Conservation (phyloP, 2,888 invertebrate genomes). For the Muschampia plurimacula region DNA sequence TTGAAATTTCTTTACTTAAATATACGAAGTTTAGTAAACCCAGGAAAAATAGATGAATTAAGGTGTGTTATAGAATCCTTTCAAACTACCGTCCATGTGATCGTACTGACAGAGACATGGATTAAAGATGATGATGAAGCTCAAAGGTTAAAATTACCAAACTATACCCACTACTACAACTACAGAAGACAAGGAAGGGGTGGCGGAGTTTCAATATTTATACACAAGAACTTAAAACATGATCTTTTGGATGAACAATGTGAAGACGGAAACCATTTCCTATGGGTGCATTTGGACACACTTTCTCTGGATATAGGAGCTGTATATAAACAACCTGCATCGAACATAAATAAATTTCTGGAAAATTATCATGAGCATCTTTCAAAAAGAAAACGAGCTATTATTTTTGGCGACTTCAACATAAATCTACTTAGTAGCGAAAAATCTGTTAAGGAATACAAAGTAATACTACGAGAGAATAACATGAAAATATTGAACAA, state of each 20-base stretch:
- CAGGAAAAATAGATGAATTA: constrained; percentile 2
- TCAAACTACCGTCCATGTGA: background rate
- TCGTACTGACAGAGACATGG: background rate
- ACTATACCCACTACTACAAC: background rate
- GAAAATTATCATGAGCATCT: constrained; percentile 4
- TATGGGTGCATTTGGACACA: constrained; percentile 33
- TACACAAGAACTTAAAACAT: constrained; percentile 15
- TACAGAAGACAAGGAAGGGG: constrained; percentile 3
- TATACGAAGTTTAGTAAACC: background rate
- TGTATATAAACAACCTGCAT: background rate
- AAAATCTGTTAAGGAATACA: constrained; percentile 25
- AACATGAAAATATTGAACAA: constrained; percentile 39
- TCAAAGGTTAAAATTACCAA: background rate
- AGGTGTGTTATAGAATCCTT: background rate
- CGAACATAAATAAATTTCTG: background rate
- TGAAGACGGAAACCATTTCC: constrained; percentile 26
- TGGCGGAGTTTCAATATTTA: background rate
- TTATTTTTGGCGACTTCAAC: constrained; percentile 34
- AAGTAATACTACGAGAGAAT: constrained; percentile 25
- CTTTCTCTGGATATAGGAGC: constrained; percentile 19
- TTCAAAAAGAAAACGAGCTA: constrained; percentile 18
- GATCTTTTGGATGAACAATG: constrained; percentile 15
- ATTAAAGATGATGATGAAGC: background rate
- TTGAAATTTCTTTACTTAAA: constrained; percentile 2
- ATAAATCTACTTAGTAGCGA: constrained; percentile 26